Evolutionary conservation across 2,113 vertebrate genomes (phyloP).

Genomic region (Labeo rohita): DNA sequence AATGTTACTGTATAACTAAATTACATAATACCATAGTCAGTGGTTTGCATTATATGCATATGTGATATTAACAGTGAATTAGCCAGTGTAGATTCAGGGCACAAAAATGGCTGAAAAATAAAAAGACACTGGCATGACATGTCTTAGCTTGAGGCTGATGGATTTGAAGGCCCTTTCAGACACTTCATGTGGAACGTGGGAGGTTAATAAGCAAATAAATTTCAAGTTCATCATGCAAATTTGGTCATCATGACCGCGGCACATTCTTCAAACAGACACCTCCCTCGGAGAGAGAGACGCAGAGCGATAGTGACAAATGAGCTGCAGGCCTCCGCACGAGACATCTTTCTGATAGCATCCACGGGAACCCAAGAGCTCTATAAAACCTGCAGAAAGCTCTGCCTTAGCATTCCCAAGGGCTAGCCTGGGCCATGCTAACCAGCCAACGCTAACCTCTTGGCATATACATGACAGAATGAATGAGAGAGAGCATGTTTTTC

Average conservation of each 20-base stretch:
- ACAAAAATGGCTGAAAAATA: not conserved
- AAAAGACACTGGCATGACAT: conserved; percentile 61
- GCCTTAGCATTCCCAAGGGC: conserved; percentile 55
- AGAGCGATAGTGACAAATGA: conserved; percentile 94
- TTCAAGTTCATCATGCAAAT: conserved; percentile 90
- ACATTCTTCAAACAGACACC: conserved; percentile 97
- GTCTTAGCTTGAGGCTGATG: conserved; percentile 67
- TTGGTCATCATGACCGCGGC: conserved; percentile 81
- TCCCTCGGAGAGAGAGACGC: conserved; percentile 89
- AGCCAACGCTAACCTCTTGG: not conserved
- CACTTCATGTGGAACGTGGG: conserved; percentile 59
- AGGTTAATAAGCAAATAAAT: conserved; percentile 75
- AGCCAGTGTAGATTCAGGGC: not conserved
- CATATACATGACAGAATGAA: not conserved
- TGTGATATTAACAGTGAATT: not conserved
- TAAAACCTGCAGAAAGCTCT: conserved; percentile 4
- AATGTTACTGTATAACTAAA: not conserved
- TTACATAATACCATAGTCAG: not conserved
- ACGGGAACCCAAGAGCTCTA: not conserved
- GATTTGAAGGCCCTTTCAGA: conserved; percentile 59
- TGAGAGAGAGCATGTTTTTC: not conserved
- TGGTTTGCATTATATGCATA: not conserved
- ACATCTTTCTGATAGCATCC: conserved; percentile 35
- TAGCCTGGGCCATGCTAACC: not conserved
- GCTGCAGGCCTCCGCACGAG: conserved; percentile 80